Percentiles rank a stretch among this genome's conserved stretches.
Evolutionary conservation across 2,797 vertebrate genomes (phyloP).

Genomic region (Remorina albescens): DNA sequence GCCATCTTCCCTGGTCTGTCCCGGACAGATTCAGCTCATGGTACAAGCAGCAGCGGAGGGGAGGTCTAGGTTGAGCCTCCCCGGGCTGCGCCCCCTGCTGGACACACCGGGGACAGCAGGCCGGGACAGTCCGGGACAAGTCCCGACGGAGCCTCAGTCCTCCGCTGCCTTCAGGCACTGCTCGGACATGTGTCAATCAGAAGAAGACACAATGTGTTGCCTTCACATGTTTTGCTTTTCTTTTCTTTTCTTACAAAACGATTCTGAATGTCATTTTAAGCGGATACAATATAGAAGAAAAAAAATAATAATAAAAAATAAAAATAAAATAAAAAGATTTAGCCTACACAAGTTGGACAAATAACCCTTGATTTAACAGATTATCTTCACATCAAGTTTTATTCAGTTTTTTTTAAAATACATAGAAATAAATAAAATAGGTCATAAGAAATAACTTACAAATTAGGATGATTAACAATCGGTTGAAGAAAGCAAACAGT

Average conservation of each 20-base stretch:
- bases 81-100: constrained; percentile 78
- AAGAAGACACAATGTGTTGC: no score
- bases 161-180: constrained; percentile 50
- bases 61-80: constrained; percentile 59
- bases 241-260: no score
- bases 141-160: constrained; percentile 42
- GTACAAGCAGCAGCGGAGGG: constrained; percentile 69
- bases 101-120: constrained; percentile 1
- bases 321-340: no score
- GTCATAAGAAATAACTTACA: background rate
- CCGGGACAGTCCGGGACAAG: constrained; percentile 45
- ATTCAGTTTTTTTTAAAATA: no score
- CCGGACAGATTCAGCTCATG: constrained; percentile 84
- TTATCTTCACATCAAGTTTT: no score
- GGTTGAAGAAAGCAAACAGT: background rate
- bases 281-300: no score
- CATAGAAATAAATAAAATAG: background rate
- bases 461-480: background rate
- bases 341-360: no score
- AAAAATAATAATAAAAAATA: no score
- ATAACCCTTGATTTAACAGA: no score
- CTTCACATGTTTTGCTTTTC: no score
- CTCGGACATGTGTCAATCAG: constrained; percentile 34
- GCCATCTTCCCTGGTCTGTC: constrained; percentile 88
- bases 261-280: no score